phyloP scores from a whole-genome alignment of 2,888 invertebrate genomes.

The Cosmorhoe ocellata region DNA sequence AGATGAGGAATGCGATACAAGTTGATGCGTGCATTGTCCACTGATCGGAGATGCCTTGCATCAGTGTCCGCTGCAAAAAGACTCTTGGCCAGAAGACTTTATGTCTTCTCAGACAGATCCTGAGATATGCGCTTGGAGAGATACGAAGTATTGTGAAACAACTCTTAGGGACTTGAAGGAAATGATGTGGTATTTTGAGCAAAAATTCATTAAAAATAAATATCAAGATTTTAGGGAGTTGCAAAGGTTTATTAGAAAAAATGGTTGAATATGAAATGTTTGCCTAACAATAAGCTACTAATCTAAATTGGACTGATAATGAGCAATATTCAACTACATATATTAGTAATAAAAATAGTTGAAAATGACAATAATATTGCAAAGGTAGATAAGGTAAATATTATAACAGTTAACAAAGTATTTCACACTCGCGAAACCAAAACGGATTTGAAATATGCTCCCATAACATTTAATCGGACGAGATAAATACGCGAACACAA shows the following conservation, averaged over 20 bases:
- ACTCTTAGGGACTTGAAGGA: no score
- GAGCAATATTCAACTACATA: no score
- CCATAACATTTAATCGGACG: conserved; percentile 41
- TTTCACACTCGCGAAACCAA: conserved; percentile 9
- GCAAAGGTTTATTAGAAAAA: no score
- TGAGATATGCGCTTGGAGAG: conserved; percentile 37
- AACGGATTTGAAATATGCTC: conserved; percentile 17
- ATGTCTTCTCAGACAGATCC: conserved; percentile 41
- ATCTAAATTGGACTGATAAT: no score
- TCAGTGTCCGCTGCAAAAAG: conserved; percentile 34
- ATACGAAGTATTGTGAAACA: neutral
- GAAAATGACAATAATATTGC: no score
- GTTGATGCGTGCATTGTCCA: conserved; percentile 56
- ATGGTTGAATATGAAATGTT: no score
- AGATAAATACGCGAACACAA: conserved; percentile 60
- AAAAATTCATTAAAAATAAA: no score
- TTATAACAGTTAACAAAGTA: conserved; percentile 1
- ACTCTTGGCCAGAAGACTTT: conserved; percentile 33
- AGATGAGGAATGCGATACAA: conserved; percentile 62
- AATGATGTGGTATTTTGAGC: no score
- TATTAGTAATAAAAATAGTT: no score
- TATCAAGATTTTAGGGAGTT: no score
- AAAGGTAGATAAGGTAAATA: neutral
- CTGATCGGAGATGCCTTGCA: conserved; percentile 51
- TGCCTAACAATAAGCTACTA: no score